Percentiles rank a stretch among this genome's conserved stretches.
phyloP scores from a whole-genome alignment of 2,888 invertebrate genomes.

The Metalampra italica region DNA sequence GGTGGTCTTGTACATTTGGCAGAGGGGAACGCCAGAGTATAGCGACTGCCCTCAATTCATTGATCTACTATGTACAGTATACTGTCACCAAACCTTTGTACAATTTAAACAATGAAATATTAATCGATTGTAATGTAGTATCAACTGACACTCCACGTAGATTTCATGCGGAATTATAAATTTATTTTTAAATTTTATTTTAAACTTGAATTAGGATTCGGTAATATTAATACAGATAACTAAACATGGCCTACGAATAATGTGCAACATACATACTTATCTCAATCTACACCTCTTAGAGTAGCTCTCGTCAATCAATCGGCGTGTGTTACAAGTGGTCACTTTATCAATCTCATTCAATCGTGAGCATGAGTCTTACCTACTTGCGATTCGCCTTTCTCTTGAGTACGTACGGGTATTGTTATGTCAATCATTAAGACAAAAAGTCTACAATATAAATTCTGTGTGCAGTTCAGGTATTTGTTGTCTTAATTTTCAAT shows the following conservation, averaged over 20 bases:
- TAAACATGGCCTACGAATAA: neutral
- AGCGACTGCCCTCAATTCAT: no score
- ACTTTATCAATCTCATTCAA: neutral
- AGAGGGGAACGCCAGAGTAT: no score
- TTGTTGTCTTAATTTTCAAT: neutral
- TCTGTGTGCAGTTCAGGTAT: neutral
- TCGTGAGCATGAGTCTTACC: neutral
- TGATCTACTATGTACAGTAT: no score
- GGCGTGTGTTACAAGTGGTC: neutral
- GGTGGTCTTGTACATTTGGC: no score
- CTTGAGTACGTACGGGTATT: neutral
- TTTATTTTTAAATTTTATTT: no score
- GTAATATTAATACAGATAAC: slow-evolving; percentile 19
- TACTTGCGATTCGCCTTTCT: neutral
- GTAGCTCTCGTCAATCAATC: neutral
- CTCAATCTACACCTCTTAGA: neutral
- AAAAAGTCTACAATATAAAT: neutral
- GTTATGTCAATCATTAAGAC: neutral
- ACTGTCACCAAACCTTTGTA: no score
- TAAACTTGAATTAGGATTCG: no score
- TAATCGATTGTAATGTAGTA: no score
- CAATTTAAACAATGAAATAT: no score
- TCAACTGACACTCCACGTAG: no score
- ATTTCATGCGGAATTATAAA: no score
- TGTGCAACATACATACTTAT: neutral